These are phyloP conservation scores for Clanis bilineata DNA, from an alignment of 2,888 invertebrate species.

Conservation along the genomic window DNA sequence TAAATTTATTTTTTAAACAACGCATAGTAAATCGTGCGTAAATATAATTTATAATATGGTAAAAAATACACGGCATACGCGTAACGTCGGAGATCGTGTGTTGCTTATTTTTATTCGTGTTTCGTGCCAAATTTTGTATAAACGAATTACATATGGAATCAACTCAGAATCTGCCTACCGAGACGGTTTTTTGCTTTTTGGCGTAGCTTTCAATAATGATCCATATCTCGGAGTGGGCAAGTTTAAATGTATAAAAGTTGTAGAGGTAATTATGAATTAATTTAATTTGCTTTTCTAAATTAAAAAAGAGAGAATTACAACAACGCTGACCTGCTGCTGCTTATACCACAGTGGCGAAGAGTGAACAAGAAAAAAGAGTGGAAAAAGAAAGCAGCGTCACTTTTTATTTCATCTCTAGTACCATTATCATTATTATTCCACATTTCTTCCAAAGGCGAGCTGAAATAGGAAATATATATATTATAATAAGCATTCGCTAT, in stretches of 20 bases:
- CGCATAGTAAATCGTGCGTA: not conserved
- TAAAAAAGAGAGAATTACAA: no score
- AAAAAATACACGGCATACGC: not conserved
- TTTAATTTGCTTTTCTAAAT: no score
- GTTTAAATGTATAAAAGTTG: not conserved
- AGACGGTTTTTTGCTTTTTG: not conserved
- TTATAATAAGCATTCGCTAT: no score
- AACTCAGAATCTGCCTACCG: not conserved
- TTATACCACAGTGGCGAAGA: no score
- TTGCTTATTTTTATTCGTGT: constrained; percentile 9
- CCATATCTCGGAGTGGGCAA: not conserved
- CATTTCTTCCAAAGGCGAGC: no score
- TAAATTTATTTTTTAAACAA: not conserved
- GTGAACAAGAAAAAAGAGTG: no score
- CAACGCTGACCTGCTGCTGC: no score
- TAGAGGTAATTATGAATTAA: not conserved
- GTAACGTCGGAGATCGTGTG: not conserved
- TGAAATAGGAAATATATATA: no score
- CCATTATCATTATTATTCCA: no score
- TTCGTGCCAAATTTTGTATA: not conserved
- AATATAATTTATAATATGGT: not conserved
- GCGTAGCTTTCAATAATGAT: not conserved
- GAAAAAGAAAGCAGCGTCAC: no score
- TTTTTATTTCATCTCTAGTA: no score
- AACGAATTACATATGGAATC: not conserved